A percentile compares a stretch with the other conserved stretches of the same genome.
These are phyloP conservation scores for Paramisgurnus dabryanus DNA, from an alignment of 2,113 vertebrate species.

Conservation along the genomic window DNA sequence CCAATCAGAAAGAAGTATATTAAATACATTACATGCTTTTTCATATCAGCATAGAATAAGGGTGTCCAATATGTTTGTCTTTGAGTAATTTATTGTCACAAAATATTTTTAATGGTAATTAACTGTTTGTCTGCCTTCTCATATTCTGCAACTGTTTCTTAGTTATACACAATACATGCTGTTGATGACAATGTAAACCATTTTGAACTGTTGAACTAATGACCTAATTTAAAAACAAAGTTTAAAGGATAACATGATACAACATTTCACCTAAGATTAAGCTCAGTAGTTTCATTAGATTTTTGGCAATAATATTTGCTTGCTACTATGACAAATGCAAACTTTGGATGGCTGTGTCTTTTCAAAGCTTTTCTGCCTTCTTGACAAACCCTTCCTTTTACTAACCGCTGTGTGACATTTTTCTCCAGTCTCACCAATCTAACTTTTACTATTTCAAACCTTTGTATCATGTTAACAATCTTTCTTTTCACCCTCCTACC, in stretches of 20 bases:
- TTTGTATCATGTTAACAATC: slow-evolving; percentile 44
- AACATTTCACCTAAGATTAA: slow-evolving; percentile 20
- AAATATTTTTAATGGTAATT: background rate
- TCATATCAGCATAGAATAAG: background rate
- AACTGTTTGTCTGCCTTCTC: slow-evolving; percentile 2
- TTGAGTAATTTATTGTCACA: background rate
- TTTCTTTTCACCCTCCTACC: slow-evolving; percentile 45
- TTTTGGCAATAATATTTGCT: slow-evolving; percentile 9
- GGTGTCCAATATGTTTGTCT: background rate
- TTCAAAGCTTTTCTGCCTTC: background rate
- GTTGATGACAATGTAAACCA: slow-evolving; percentile 8
- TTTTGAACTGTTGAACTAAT: slow-evolving; percentile 11
- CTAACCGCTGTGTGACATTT: background rate
- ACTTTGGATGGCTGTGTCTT: background rate
- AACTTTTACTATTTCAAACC: slow-evolving; percentile 52
- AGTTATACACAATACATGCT: slow-evolving; percentile 20
- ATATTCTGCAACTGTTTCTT: slow-evolving; percentile 27
- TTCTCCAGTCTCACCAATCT: slow-evolving; percentile 37
- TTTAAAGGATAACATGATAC: slow-evolving; percentile 1
- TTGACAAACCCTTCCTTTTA: slow-evolving; percentile 3
- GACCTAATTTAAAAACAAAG: slow-evolving; percentile 16
- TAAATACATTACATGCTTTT: too few species aligned
- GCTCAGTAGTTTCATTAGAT: background rate
- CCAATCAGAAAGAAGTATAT: too few species aligned
- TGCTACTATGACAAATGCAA: background rate